These are phyloP conservation scores for Rotaria sp. DNA, from an alignment of 2,888 invertebrate species.

Conservation along the genomic window DNA sequence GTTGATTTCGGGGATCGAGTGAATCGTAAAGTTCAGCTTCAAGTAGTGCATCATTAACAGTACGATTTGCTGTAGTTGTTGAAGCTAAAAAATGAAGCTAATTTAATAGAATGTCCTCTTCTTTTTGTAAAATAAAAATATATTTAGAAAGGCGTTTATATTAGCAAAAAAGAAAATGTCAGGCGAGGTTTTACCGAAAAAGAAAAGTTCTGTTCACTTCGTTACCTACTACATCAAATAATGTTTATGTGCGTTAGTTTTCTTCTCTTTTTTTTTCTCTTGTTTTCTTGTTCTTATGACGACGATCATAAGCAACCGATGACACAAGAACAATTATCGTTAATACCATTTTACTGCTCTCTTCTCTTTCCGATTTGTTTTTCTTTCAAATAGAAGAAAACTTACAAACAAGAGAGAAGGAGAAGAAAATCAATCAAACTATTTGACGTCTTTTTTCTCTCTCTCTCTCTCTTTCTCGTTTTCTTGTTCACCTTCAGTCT, in stretches of 20 bases:
- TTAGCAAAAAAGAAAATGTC: not conserved
- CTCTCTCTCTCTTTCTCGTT: not conserved
- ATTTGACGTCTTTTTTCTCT: not conserved
- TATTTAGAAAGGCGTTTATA: not conserved
- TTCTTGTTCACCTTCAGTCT: not conserved
- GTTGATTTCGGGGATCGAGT: not conserved
- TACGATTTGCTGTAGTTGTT: not conserved
- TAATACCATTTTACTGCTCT: slow-evolving; percentile 2
- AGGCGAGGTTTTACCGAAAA: not conserved
- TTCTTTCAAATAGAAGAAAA: slow-evolving; percentile 4
- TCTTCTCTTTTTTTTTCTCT: not conserved
- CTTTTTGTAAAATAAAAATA: not conserved
- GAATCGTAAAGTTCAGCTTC: not conserved
- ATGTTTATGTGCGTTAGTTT: not conserved
- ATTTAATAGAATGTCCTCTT: not conserved
- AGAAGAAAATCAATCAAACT: not conserved
- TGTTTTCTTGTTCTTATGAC: not conserved
- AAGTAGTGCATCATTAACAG: not conserved
- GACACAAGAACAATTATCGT: slow-evolving; percentile 21
- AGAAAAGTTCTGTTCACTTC: not conserved
- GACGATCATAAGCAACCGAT: not conserved
- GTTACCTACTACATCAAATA: not conserved
- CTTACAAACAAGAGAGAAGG: not conserved
- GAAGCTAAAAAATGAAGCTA: not conserved
- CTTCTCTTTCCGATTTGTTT: not conserved